Evolutionary conservation across 2,888 invertebrate genomes (phyloP), one percentile per base, ranked within the genome.

Genomic region (Chesias legatella): DNA sequence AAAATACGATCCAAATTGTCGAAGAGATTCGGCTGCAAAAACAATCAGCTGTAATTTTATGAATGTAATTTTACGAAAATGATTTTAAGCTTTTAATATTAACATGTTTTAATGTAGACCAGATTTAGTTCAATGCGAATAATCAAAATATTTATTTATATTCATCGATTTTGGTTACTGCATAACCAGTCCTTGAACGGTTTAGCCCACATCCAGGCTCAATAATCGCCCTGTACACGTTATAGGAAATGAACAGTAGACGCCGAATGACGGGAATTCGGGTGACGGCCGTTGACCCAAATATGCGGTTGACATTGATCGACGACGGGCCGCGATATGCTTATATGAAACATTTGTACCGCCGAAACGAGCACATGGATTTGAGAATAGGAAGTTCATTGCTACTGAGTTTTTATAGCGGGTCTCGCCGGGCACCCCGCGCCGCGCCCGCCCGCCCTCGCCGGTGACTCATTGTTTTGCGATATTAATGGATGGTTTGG

Each of bases 231-330:
- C 63, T 35, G 61, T 58, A 67, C 67, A 64, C 65, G 63, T 63
- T 67, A 70, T 66, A 73, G 79, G 77, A 76, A 80, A 79, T 74
- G 73, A 77, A 72, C 73, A 74, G 74, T 72, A 67, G 65, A 58
- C 61, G 66, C 28, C 50, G 41, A 41, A 69, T 71, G 68, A 77
- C 70, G 74, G 81, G 81, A 82, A 80, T 83, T 79, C 75, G 77
- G 72, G 63, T 70, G 75, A 70, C 79, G 81, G 83, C 70, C 83
- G 83, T 79, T 84, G 84, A 86, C 85, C 85, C 67, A 86, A 80
- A 85, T 86, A 84, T 83, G 80, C 77, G 79, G 81, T 76, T 85
- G 85, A 86, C 85, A 86, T 85, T 86, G 85, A 86, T 86, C 85
- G 83, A 84, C 79, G 83, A 80, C 72, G 73, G 73, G 67, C 68